A percentile compares a stretch with the other conserved stretches of the same genome.
phyloP scores from a whole-genome alignment of 2,113 vertebrate species.

The crab-eating macaque (Macaca fascicularis) region T2T-MFA8v1.1 NC_088386.1:120531001-120531500 shows the following conservation, averaged over 20 bases:
- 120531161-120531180: background rate
- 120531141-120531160: background rate
- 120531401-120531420: background rate
- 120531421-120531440: conserved; percentile 23
- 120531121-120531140: conserved; percentile 29
- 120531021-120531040: background rate
- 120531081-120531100: conserved; percentile 32
- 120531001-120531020: conserved; percentile 36
- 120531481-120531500: background rate
- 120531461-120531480: background rate
- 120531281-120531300: background rate
- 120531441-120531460: conserved; percentile 37
- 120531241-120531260: background rate
- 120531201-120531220: background rate
- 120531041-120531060: conserved; percentile 11
- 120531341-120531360: background rate
- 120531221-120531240: background rate
- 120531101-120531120: conserved; percentile 21
- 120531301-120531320: conserved; percentile 3
- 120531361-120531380: conserved; percentile 23
- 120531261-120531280: background rate
- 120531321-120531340: background rate
- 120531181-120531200: background rate
- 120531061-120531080: background rate
- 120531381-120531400: background rate